These are phyloP conservation scores for Leucozona laternaria DNA, from an alignment of 2,888 invertebrate species.

Conservation along the genomic window DNA sequence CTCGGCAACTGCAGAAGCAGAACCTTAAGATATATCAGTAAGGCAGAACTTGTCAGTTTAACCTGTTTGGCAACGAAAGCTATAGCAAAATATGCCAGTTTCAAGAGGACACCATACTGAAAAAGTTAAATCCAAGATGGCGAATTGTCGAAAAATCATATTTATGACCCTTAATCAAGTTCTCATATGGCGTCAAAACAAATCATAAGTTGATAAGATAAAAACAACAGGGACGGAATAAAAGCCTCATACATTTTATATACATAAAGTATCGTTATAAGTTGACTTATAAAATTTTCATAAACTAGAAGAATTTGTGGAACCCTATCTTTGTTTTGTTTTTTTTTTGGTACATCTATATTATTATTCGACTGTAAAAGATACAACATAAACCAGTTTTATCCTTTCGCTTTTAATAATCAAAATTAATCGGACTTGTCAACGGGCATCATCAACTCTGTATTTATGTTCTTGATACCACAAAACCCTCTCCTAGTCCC, in stretches of 20 bases:
- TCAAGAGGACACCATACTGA: too few relatives aligned
- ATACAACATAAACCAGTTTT: conserved; percentile 4
- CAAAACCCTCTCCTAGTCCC: not conserved
- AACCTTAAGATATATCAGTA: too few relatives aligned
- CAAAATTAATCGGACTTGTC: conserved; percentile 64
- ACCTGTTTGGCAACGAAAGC: too few relatives aligned
- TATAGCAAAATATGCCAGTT: too few relatives aligned
- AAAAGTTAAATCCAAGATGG: too few relatives aligned
- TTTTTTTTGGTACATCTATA: not conserved
- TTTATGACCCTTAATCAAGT: too few relatives aligned
- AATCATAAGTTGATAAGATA: not conserved
- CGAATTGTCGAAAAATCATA: too few relatives aligned
- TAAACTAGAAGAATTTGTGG: not conserved
- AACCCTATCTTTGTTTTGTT: not conserved
- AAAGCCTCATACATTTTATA: not conserved
- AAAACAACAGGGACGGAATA: not conserved
- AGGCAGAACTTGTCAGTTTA: too few relatives aligned
- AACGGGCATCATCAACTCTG: conserved; percentile 61
- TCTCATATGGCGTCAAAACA: not conserved
- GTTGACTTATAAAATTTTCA: not conserved
- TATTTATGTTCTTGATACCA: conserved; percentile 55
- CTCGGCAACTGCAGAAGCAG: too few relatives aligned
- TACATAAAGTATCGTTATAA: not conserved
- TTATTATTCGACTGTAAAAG: conserved; percentile 16
- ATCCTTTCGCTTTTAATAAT: conserved; percentile 65